phyloP scores from a whole-genome alignment of 2,888 invertebrate species.

The Entomobrya proxima region DNA sequence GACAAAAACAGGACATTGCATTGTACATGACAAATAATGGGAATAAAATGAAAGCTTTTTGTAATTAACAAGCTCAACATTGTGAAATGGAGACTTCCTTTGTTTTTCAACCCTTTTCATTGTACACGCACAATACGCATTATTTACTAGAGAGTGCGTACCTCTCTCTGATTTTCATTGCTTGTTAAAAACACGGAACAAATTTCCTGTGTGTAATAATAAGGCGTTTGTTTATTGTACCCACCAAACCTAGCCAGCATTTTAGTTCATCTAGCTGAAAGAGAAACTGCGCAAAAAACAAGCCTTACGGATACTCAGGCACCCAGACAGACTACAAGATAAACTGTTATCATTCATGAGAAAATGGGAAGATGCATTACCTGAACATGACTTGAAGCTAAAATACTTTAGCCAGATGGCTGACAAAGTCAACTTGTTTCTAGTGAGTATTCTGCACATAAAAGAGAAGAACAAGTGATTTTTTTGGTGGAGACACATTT shows the following conservation, averaged over 20 bases:
- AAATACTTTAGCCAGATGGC: conserved; percentile 55
- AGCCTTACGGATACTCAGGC: no score
- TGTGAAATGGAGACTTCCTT: no score
- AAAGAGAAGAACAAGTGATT: conserved; percentile 14
- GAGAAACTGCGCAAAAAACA: conserved; percentile 46
- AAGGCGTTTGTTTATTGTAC: conserved; percentile 51
- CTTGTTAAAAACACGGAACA: conserved; percentile 27
- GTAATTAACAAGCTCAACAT: no score
- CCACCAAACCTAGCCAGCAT: no score
- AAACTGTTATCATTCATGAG: conserved; percentile 16
- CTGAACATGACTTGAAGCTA: conserved; percentile 39
- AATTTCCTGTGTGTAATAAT: conserved; percentile 58
- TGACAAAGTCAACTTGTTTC: background rate
- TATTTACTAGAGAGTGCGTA: background rate
- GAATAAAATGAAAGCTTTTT: no score
- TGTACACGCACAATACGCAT: conserved; percentile 5
- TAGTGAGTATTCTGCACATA: background rate
- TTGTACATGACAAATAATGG: no score
- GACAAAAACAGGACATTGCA: no score
- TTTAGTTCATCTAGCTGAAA: no score
- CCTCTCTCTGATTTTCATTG: conserved; percentile 35
- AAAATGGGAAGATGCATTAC: conserved; percentile 47
- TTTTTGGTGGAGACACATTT: conserved; percentile 41
- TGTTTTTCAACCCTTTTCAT: no score
- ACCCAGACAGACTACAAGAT: conserved; percentile 24